A percentile compares a stretch with the other conserved stretches of the same genome.
These are phyloP conservation scores for Diprion similis DNA, from an alignment of 1,140 invertebrate genomes.

Conservation along the genomic window DNA sequence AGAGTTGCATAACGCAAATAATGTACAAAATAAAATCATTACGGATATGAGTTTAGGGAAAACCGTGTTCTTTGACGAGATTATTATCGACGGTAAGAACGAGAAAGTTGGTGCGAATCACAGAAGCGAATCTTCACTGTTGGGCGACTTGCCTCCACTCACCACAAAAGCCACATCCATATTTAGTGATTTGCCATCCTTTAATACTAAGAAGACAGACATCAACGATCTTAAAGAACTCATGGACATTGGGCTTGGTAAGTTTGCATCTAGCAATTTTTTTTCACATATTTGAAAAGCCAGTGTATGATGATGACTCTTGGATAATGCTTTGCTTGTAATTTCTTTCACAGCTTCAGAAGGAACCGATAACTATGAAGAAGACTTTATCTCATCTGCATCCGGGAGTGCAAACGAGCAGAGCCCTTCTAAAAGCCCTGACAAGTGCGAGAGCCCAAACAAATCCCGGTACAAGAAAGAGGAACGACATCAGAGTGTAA, in stretches of 20 bases:
- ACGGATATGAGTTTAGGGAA: constrained; percentile 47
- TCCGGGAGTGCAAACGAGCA: constrained; percentile 57
- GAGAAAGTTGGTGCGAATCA: constrained; percentile 47
- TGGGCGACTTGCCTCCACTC: constrained; percentile 52
- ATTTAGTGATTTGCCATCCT: constrained; percentile 52
- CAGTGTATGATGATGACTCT: neutral
- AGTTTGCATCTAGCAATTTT: constrained; percentile 25
- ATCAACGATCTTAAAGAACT: constrained; percentile 60
- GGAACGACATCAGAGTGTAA: constrained; percentile 44
- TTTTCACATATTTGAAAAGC: constrained; percentile 12
- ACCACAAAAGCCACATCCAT: constrained; percentile 52
- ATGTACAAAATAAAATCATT: constrained; percentile 51
- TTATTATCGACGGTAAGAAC: constrained; percentile 53
- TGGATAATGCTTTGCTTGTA: constrained; percentile 11
- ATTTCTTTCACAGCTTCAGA: constrained; percentile 44
- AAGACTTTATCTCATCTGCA: constrained; percentile 57
- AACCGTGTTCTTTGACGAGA: constrained; percentile 56
- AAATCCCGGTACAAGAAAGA: constrained; percentile 39
- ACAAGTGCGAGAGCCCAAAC: constrained; percentile 39
- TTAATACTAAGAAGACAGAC: constrained; percentile 57
- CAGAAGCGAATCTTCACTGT: constrained; percentile 45
- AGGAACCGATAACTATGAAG: constrained; percentile 55
- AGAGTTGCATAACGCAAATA: constrained; percentile 48
- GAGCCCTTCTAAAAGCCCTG: constrained; percentile 49
- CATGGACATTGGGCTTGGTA: constrained; percentile 56